Percentiles rank a stretch among this genome's conserved stretches.
These are phyloP conservation scores for Gobiocypris rarus DNA, from an alignment of 2,113 vertebrate species.

Conservation along the genomic window DNA sequence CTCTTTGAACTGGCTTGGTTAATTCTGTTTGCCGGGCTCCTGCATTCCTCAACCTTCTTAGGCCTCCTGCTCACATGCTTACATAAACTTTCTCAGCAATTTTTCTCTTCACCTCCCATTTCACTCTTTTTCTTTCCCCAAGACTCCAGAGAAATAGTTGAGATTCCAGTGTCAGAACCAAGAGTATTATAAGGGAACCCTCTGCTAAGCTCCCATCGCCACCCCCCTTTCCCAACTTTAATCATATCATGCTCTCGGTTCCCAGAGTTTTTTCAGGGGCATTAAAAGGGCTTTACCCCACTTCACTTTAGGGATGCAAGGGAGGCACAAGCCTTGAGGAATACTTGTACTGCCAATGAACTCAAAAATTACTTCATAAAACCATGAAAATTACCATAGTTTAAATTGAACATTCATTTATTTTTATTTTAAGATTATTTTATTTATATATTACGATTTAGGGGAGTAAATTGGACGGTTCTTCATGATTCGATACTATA, in stretches of 20 bases:
- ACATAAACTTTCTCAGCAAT: slow-evolving; percentile 73
- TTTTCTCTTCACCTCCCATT: slow-evolving; percentile 36
- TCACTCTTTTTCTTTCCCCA: slow-evolving; percentile 40
- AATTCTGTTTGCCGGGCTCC: slow-evolving; percentile 65
- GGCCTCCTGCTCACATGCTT: slow-evolving; percentile 73
- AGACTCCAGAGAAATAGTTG: slow-evolving; percentile 73
- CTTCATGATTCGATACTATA: no score
- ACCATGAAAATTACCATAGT: no score
- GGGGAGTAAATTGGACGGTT: no score
- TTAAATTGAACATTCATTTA: no score
- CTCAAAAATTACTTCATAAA: no score
- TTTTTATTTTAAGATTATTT: no score
- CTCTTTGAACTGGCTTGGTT: slow-evolving; percentile 71
- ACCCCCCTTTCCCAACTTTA: slow-evolving; percentile 48
- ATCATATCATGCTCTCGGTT: slow-evolving; percentile 63
- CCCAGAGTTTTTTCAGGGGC: slow-evolving; percentile 58
- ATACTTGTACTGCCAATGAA: background rate
- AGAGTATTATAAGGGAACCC: slow-evolving; percentile 62
- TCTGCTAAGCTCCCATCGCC: slow-evolving; percentile 60
- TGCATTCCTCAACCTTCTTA: slow-evolving; percentile 75
- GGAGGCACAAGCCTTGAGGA: slow-evolving; percentile 3
- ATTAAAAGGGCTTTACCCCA: slow-evolving; percentile 25
- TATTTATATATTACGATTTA: no score
- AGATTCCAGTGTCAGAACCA: slow-evolving; percentile 71
- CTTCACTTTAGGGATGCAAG: background rate